Percentiles rank a stretch among this genome's conserved stretches.
phyloP scores from a whole-genome alignment of 2,797 vertebrate genomes.

The Centroberyx gerrardi region DNA sequence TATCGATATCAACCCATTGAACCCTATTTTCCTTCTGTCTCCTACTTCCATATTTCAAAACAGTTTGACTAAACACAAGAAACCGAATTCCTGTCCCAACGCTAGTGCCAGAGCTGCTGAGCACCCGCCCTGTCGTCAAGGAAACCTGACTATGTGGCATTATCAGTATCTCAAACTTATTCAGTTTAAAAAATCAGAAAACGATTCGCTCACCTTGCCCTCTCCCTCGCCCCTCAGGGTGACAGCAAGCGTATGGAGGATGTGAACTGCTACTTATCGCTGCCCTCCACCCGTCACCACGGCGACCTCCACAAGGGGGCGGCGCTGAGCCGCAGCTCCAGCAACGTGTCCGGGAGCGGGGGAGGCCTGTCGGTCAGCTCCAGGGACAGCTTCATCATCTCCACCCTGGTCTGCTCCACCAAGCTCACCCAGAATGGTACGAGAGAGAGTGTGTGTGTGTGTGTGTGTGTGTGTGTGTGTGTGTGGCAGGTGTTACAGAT shows the following conservation, averaged over 20 bases:
- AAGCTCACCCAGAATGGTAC: conserved; percentile 98
- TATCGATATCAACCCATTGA: background rate
- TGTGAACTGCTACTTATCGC: conserved; percentile 88
- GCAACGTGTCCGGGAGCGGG: conserved; percentile 75
- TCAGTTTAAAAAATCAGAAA: conserved; percentile 6
- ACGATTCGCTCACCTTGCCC: background rate
- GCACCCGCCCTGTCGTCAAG: conserved; percentile 14
- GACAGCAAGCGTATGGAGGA: conserved; percentile 99
- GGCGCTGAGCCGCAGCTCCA: conserved; percentile 87
- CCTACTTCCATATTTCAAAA: background rate
- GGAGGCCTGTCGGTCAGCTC: conserved; percentile 93
- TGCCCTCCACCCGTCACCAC: conserved; percentile 89
- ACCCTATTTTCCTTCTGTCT: background rate
- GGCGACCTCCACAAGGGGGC: conserved; percentile 86
- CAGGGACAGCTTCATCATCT: conserved; percentile 93
- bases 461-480: conserved; percentile 1
- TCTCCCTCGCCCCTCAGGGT: conserved; percentile 83
- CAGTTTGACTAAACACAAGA: conserved; percentile 23
- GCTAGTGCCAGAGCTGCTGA: background rate
- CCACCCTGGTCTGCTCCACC: conserved; percentile 96
- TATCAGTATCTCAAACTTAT: background rate
- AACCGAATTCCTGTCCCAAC: background rate
- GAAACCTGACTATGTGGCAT: background rate
- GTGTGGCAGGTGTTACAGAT: background rate
- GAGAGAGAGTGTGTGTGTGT: conserved; percentile 19